Conservation (phyloP, 2,113 vertebrate species). For the Pomatorhinus ruficollis region DNA sequence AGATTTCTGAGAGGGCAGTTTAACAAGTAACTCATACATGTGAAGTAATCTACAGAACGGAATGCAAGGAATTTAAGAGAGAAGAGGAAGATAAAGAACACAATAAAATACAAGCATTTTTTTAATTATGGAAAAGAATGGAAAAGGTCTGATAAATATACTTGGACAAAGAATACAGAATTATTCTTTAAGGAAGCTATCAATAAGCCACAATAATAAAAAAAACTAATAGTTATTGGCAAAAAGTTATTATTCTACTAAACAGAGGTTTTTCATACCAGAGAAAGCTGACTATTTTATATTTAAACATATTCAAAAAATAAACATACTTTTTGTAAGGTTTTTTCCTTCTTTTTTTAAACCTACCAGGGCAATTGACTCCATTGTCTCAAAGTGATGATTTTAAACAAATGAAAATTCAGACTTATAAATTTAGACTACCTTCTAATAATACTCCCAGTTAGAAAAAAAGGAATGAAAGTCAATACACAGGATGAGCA, state of each 20-base stretch:
- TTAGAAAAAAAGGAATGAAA: not conserved
- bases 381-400: not conserved
- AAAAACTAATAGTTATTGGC: not conserved
- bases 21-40: not conserved
- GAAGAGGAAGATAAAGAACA: not conserved
- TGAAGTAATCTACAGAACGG: not conserved
- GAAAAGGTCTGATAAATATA: not conserved
- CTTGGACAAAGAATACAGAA: not conserved
- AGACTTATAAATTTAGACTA: not conserved
- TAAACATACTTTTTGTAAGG: not conserved
- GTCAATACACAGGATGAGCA: not conserved
- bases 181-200: not conserved
- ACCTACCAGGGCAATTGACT: not conserved
- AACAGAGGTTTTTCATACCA: not conserved
- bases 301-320: not conserved
- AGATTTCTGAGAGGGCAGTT: not conserved
- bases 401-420: not conserved
- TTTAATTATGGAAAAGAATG: not conserved
- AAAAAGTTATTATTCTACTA: not conserved
- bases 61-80: not conserved
- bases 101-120: not conserved
- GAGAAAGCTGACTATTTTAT: not conserved
- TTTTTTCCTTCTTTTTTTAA: not conserved
- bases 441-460: not conserved
- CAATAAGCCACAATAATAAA: not conserved